Base-by-base conservation (phyloP, 2,888 invertebrate species). In the Drosophila acutilabella region DNA sequence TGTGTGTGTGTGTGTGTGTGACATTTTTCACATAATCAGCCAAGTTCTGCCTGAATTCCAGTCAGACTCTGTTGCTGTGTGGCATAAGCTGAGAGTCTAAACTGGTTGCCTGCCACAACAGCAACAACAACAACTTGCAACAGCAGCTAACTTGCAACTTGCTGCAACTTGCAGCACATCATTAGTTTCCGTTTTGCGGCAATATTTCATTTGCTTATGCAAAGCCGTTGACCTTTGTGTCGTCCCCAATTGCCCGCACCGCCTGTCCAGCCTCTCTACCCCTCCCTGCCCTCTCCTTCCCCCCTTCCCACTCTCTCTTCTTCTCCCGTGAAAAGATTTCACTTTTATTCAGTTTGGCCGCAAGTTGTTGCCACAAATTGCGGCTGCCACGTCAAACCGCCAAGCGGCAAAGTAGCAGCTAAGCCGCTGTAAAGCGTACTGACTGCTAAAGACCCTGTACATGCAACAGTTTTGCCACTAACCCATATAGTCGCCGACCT, bases 141-240 rank as follows among this genome's bases (percentile, higher is more conserved):
- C 69, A 36, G 36, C 36, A 36, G 36, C 36, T 36, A 36, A 13
- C 36, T 36, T 11, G 36, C 36, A 36, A 36, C 33, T 36, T 36
- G 33, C 33, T 54, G 66, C 44, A 40, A 38, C 38, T 60, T 23
- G 82, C 88, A 87, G 77, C 90, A 90, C 90, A 89, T 89, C 89
- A 89, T 89, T 90, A 89, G 89, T 90, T 87, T 88, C 89, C 88
- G 86, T 88, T 89, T 89, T 90, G 90, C 68, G 86, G 90, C 89
- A 89, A 90, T 89, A 89, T 88, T 90, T 89, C 90, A 89, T 82
- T 83, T 88, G 85, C 86, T 69, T 84, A 87, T 81, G 84, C 84
- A 74, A 78, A 75, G 83, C 70, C 79, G 87, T 87, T 89, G 88
- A 87, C 89, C 89, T 84, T 73, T 75, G 71, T 51, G 70, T 51